Conservation (phyloP, 2,888 invertebrate species). For the Melipona beecheii region DNA sequence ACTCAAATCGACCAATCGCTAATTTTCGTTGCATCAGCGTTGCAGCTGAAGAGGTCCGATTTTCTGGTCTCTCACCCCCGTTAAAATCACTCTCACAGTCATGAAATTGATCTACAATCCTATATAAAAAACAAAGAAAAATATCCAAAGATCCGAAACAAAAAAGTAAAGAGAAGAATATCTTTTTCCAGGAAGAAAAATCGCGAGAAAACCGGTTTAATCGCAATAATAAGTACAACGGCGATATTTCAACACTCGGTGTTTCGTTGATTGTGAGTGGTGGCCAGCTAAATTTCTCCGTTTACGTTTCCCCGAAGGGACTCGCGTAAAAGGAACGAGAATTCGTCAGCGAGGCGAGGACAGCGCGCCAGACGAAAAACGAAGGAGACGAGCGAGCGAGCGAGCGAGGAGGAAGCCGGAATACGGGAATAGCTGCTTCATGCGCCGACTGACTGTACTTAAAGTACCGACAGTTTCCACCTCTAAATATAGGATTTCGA, state of each 20-base stretch:
- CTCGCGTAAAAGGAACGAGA: conserved; percentile 51
- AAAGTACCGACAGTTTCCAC: conserved; percentile 53
- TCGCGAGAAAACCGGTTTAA: not conserved
- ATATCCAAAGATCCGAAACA: not conserved
- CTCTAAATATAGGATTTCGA: conserved; percentile 74
- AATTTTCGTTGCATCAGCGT: no score
- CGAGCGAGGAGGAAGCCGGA: conserved; percentile 41
- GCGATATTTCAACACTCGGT: not conserved
- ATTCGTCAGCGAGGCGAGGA: conserved; percentile 41
- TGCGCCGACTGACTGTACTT: conserved; percentile 59
- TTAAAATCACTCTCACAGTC: no score
- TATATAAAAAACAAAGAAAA: no score
- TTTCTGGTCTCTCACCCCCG: no score
- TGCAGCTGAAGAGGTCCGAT: no score
- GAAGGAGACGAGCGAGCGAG: conserved; percentile 46
- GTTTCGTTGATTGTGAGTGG: not conserved
- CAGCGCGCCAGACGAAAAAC: conserved; percentile 65
- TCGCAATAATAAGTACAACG: not conserved
- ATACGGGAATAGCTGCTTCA: conserved; percentile 68
- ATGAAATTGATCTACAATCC: no score
- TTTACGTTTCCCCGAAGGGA: conserved; percentile 45
- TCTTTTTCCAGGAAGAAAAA: no score
- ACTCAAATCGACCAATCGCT: no score
- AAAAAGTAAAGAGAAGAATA: no score
- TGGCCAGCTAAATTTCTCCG: conserved; percentile 31